Conservation (phyloP, 2,113 vertebrate species). For the Oxygymnocypris stewartii region DNA sequence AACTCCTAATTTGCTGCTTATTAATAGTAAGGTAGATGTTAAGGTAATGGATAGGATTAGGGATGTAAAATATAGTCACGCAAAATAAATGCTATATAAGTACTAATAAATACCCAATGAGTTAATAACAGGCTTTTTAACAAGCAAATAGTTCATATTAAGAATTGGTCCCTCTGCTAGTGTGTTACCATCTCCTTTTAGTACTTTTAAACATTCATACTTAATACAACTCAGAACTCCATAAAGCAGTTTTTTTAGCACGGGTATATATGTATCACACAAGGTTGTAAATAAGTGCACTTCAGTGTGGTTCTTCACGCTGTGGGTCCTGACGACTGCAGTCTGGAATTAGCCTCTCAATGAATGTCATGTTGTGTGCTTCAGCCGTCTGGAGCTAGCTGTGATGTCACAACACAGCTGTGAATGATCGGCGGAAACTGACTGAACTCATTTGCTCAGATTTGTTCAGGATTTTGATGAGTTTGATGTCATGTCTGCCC, state of each 20-base stretch:
- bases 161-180: too few relatives aligned
- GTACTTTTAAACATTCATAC: not conserved
- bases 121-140: too few relatives aligned
- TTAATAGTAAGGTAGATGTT: too few relatives aligned
- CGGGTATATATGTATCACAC: not conserved
- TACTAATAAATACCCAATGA: too few relatives aligned
- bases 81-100: too few relatives aligned
- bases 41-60: too few relatives aligned
- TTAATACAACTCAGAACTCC: not conserved
- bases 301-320: not conserved
- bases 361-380: constrained; percentile 7
- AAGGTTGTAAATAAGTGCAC: not conserved
- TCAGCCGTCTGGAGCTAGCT: not conserved
- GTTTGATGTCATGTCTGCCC: not conserved
- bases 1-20: too few relatives aligned
- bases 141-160: too few relatives aligned
- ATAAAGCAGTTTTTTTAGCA: not conserved
- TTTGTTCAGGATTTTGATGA: constrained; percentile 11
- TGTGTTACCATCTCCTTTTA: too few relatives aligned
- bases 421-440: constrained; percentile 1
- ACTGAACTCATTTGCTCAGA: constrained; percentile 16
- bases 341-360: constrained; percentile 18
- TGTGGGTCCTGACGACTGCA: constrained; percentile 3
- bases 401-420: constrained; percentile 32
- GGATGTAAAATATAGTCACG: too few relatives aligned